Percentiles rank a stretch among this genome's conserved stretches.
Evolutionary conservation across 2,888 invertebrate genomes (phyloP).

Genomic region (Invenusta paracnida): DNA sequence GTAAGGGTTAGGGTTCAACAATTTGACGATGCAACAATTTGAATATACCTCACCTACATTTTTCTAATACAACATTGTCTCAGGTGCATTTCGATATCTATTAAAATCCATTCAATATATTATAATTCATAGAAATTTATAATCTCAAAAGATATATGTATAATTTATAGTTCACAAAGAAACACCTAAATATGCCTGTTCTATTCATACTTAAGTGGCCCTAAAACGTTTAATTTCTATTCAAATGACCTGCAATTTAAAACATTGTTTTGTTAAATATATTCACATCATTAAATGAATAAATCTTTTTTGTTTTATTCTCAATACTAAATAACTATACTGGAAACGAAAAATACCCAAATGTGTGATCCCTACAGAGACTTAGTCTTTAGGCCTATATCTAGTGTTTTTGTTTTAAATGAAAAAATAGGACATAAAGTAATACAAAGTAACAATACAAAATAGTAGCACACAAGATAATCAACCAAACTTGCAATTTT

Average conservation of each 20-base stretch:
- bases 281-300: conserved; percentile 11
- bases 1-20: too few species aligned
- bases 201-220: not conserved
- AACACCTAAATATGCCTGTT: conserved; percentile 14
- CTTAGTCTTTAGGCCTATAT: too few species aligned
- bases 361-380: conserved; percentile 23
- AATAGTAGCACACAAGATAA: too few species aligned
- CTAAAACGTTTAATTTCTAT: conserved; percentile 15
- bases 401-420: too few species aligned
- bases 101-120: conserved; percentile 26
- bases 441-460: too few species aligned
- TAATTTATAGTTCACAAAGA: conserved; percentile 2
- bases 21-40: not conserved
- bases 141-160: not conserved
- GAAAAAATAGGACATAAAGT: too few species aligned
- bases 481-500: too few species aligned
- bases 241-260: conserved; percentile 9
- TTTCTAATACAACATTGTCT: not conserved
- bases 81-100: conserved; percentile 6
- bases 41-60: conserved; percentile 10
- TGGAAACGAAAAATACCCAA: conserved; percentile 20
- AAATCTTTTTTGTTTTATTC: conserved; percentile 6
- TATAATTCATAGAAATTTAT: conserved; percentile 10
- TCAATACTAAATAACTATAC: conserved; percentile 12
- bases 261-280: conserved; percentile 10